Conservation (phyloP, 1,140 invertebrate genomes). For the Liolophura sinensis region DNA sequence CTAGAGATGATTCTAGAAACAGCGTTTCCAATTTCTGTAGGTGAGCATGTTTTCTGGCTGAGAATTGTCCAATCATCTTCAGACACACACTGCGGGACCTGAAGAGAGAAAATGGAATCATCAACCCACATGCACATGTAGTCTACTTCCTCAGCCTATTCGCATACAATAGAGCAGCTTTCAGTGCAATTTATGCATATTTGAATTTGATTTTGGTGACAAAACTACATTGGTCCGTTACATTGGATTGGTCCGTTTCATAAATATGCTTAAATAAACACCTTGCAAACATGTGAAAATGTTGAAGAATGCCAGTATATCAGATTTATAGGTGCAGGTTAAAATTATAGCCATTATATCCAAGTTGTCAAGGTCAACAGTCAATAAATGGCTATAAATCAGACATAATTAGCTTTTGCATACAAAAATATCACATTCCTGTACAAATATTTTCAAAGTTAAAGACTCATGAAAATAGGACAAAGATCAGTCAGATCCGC, state of each 20-base stretch:
- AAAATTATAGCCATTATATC: not conserved
- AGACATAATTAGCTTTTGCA: too few species aligned
- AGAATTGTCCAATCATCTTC: constrained; percentile 45
- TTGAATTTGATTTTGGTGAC: not conserved
- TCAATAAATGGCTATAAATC: not conserved
- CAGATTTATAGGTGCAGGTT: not conserved
- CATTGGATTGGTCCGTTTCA: too few species aligned
- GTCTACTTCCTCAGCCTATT: not conserved
- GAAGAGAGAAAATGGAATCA: constrained; percentile 7
- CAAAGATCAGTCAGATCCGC: too few species aligned
- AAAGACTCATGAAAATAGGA: too few species aligned
- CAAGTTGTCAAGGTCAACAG: not conserved
- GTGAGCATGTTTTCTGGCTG: constrained; percentile 27
- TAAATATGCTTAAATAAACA: too few species aligned
- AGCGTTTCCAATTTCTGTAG: constrained; percentile 42
- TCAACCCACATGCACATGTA: not conserved
- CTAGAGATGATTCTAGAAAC: constrained; percentile 40
- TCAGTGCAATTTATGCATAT: too few species aligned
- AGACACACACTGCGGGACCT: constrained; percentile 47
- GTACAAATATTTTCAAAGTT: too few species aligned
- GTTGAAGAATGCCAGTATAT: too few species aligned
- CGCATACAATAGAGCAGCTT: too few species aligned
- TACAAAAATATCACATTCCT: too few species aligned
- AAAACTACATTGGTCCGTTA: too few species aligned
- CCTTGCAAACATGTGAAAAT: too few species aligned